Evolutionary conservation across 2,113 vertebrate species (phyloP).

Genomic region (Alethe castanea): DNA sequence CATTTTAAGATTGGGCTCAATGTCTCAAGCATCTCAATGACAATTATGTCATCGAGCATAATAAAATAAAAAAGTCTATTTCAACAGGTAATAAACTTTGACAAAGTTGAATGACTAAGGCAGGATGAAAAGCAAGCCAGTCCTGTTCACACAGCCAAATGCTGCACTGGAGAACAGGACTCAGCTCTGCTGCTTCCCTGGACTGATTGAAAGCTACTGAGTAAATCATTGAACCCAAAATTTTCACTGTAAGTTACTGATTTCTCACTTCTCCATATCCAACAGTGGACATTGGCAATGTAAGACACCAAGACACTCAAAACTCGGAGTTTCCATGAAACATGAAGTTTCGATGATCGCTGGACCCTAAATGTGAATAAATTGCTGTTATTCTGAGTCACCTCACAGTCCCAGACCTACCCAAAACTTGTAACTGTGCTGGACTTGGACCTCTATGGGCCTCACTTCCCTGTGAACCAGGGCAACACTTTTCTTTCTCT

Average conservation of each 20-base stretch:
- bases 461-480: not conserved
- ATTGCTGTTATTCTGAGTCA: not conserved
- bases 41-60: not conserved
- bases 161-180: not conserved
- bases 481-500: not conserved
- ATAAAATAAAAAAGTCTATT: not conserved
- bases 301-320: not conserved
- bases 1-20: not conserved
- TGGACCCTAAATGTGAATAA: not conserved
- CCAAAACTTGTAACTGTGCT: not conserved
- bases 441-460: not conserved
- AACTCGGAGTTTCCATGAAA: not conserved
- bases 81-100: not conserved
- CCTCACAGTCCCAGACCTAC: not conserved
- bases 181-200: not conserved
- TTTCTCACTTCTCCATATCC: not conserved
- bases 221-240: not conserved
- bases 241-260: not conserved
- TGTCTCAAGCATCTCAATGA: not conserved
- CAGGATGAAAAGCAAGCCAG: not conserved
- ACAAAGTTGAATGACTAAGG: not conserved
- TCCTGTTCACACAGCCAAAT: not conserved
- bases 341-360: accelerated
- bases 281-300: not conserved
- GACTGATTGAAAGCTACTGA: not conserved